A percentile compares a stretch with the other conserved stretches of the same genome.
Evolutionary conservation across 2,113 vertebrate species (phyloP).

Genomic region (Nannobrachium achirus): DNA sequence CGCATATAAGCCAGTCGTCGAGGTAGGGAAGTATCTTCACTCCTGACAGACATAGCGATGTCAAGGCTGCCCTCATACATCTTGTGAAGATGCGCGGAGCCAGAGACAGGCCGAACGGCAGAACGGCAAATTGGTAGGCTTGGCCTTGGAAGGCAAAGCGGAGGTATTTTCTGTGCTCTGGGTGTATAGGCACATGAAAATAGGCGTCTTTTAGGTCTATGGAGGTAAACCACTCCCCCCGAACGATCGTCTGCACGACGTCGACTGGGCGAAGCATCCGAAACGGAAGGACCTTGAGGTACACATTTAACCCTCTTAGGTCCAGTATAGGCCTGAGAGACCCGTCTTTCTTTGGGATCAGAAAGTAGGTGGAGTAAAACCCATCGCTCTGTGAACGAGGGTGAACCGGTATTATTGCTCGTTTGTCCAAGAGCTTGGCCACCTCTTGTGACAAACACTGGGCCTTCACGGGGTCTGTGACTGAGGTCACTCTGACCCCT

Average conservation of each 20-base stretch:
- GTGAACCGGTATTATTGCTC: background rate
- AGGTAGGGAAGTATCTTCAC: conserved; percentile 6
- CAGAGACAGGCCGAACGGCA: conserved; percentile 4
- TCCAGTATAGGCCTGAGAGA: background rate
- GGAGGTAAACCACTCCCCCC: background rate
- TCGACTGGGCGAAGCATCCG: background rate
- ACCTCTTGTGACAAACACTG: background rate
- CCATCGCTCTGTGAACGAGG: background rate
- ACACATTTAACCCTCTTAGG: background rate
- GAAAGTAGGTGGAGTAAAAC: background rate
- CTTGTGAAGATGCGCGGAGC: background rate
- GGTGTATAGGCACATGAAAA: background rate
- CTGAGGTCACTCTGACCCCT: background rate
- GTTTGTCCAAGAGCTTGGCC: background rate
- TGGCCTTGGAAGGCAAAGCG: conserved; percentile 7
- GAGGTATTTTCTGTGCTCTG: conserved; percentile 5
- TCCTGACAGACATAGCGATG: background rate
- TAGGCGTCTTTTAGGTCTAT: background rate
- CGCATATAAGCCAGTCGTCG: conserved; percentile 2
- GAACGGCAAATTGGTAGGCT: background rate
- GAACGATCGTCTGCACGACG: background rate
- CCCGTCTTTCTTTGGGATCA: background rate
- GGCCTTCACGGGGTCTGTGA: background rate
- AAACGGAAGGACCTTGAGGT: background rate
- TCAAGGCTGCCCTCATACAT: background rate